Evolutionary conservation across 2,888 invertebrate genomes (phyloP).

Genomic region (Amphipyra tragopoginis): DNA sequence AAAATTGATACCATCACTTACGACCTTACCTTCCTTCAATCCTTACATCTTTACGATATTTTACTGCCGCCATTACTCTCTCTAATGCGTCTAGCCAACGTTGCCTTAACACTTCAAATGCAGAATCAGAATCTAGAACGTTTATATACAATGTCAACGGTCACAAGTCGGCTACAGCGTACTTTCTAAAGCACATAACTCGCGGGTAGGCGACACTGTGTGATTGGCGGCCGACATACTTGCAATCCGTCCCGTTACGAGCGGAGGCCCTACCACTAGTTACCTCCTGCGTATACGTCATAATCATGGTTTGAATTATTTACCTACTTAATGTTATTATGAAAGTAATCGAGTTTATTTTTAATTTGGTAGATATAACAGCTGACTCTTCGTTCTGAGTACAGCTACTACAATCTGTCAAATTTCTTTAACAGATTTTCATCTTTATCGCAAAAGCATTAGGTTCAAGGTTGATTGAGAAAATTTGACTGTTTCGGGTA

Average conservation of each 20-base stretch:
- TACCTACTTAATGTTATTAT: no score
- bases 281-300: not conserved
- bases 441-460: no score
- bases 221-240: conserved; percentile 83
- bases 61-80: conserved; percentile 29
- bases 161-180: conserved; percentile 57
- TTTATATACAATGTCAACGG: conserved; percentile 61
- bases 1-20: not conserved
- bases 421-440: no score
- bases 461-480: no score
- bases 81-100: conserved; percentile 31
- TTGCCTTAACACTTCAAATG: conserved; percentile 28
- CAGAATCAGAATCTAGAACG: conserved; percentile 54
- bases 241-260: conserved; percentile 78
- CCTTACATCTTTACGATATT: conserved; percentile 19
- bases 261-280: conserved; percentile 68
- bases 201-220: conserved; percentile 70
- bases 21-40: conserved; percentile 6
- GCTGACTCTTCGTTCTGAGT: no score
- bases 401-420: no score
- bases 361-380: no score
- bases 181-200: conserved; percentile 77
- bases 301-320: not conserved
- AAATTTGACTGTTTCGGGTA: no score
- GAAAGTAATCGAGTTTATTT: no score